Conservation (phyloP, 2,888 invertebrate species). For the Pycnomerus fuliginosus region DNA sequence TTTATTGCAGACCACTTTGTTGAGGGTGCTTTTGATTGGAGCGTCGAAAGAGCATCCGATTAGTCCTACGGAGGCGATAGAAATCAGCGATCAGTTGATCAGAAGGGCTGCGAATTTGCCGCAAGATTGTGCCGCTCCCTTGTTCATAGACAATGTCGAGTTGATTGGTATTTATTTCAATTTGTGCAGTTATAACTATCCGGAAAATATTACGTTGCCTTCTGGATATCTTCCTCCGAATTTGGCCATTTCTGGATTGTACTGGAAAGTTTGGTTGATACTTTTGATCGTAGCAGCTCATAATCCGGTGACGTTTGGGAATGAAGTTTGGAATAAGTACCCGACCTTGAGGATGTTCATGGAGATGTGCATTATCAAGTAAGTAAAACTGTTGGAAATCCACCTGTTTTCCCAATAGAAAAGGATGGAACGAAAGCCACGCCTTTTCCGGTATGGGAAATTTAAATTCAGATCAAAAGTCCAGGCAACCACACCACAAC, state of each 20-base stretch:
- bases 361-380: conserved; percentile 97
- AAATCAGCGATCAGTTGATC: conserved; percentile 81
- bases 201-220: conserved; percentile 88
- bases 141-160: conserved; percentile 77
- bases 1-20: conserved; percentile 79
- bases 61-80: conserved; percentile 79
- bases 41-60: conserved; percentile 73
- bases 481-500: no score
- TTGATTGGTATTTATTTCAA: conserved; percentile 88
- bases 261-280: conserved; percentile 94
- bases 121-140: conserved; percentile 67
- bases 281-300: conserved; percentile 87
- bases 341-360: conserved; percentile 87
- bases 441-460: no score
- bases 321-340: conserved; percentile 84
- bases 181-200: conserved; percentile 87
- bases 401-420: no score
- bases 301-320: conserved; percentile 86
- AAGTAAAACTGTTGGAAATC: conserved; percentile 49
- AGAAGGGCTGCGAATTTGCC: conserved; percentile 80
- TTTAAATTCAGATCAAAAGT: no score
- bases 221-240: conserved; percentile 78
- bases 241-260: conserved; percentile 85
- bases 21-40: conserved; percentile 81
- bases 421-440: no score